Evolutionary conservation across 2,113 vertebrate species (phyloP), one percentile per base, ranked within the genome.

Genomic region (Collichthys lucidus): DNA sequence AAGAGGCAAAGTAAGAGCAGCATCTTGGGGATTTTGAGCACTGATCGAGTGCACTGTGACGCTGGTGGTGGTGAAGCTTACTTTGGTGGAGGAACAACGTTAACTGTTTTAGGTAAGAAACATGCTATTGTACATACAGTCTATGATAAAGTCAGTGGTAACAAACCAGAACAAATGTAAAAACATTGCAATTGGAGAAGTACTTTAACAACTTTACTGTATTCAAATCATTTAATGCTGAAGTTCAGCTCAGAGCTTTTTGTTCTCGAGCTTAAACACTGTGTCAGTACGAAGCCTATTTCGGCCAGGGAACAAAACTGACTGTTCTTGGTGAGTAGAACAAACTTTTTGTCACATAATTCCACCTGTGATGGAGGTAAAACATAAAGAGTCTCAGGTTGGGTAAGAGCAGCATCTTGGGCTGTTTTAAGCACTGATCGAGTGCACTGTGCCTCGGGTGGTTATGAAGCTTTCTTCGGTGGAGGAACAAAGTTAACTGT

Each of bases 381-480:
- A 35, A 35, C 35, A 35, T 35, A 7, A 35, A 35, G 35, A 35
- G 35, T 35, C 35, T 8, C 35, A 35, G 35, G 35, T 35, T 35
- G 16, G 14, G 15, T 49, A 49, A 11, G 31, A 67, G 26, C 46
- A 31, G 16, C 16, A 29, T 31, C 3, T 50, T 50, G 16, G 3
- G 52, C 10, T 42, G 40, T 63, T 74, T 74, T 24, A n/a, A 46
- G 20, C 62, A 66, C 16, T 20, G 56, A 16, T 29, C 29, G 8
- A 29, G 11, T 72, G 17, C 73, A 63, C 74, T 66, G 74, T 78
- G 79, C 55, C 42, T 7, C 22, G 26, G 2, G 26, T 29, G 22
- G 44, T 94, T 44, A 4, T 1, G 64, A 92, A 83, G 83, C 92
- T 1, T 61, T 93, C 55, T 96, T 96, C 0, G 95, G 86, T 17